Evolutionary conservation across 2,888 invertebrate species (phyloP).

Genomic region (Plebejus melissa): DNA sequence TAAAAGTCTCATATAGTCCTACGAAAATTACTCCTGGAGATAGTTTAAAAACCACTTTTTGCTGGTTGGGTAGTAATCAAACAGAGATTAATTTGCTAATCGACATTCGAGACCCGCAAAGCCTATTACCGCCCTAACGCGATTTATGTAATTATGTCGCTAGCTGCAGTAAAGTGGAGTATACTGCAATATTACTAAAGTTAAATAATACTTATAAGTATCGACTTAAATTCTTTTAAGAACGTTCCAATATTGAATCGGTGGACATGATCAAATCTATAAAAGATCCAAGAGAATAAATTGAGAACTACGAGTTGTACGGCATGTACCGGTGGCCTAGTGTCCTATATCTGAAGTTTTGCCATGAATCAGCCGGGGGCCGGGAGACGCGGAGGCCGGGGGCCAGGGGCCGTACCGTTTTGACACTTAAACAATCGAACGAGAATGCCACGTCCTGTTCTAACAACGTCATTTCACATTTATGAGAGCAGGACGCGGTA

Average conservation of each 20-base stretch:
- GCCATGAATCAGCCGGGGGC: conserved; percentile 29
- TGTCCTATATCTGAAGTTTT: conserved; percentile 53
- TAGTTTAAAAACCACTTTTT: no score
- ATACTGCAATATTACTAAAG: neutral
- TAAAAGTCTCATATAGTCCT: no score
- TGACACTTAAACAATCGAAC: no score
- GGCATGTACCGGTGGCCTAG: conserved; percentile 58
- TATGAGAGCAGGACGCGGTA: no score
- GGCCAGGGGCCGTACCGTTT: conserved; percentile 33
- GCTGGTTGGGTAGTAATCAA: neutral
- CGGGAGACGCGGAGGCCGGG: conserved; percentile 37
- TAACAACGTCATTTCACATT: no score
- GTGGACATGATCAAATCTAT: conserved; percentile 10
- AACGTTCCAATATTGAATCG: neutral
- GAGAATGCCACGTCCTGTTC: no score
- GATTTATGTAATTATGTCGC: neutral
- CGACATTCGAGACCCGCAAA: neutral
- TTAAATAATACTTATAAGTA: neutral
- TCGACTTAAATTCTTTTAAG: neutral
- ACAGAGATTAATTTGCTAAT: neutral
- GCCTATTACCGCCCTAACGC: neutral
- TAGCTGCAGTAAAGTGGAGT: neutral
- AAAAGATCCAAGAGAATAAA: neutral
- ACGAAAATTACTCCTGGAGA: no score
- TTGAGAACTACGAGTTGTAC: conserved; percentile 34